Evolutionary conservation across 2,113 vertebrate species (phyloP), one percentile per base, ranked within the genome.

Genomic region (Dendropsophus ebraccatus): DNA sequence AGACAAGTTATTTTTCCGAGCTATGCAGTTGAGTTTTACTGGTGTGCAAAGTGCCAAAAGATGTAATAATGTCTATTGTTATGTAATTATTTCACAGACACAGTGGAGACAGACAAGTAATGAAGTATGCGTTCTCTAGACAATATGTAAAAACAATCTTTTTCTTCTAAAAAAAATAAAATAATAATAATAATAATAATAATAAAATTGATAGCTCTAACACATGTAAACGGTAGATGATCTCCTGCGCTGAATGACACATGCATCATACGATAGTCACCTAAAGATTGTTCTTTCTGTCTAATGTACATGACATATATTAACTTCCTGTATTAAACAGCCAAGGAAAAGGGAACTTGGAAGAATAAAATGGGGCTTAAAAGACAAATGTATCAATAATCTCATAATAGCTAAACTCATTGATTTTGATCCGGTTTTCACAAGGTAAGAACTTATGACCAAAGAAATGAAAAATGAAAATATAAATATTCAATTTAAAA

Each of bases 51-150:
- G 75, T 67, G 60, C 74, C 84, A 85, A 72, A 60, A 74, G 70
- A 86, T 80, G 47, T 69, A 56, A 67, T 79, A 70, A 79, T 56
- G 30, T 50, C 47, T 67, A 86, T 79, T 86, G 84, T 86, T 86
- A 56, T 80, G 76, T 79, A 37, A 80, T 86, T 80, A 80, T 37
- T 70, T 70, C 50, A 72, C 84, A 86, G 84, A 86, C 84, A 86
- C 19, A 58, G 76, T 19, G 83, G 83, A 84, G 83, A 76, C 83
- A 35, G 72, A 76, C 56, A 62, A 45, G 54, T 35, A 70, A 80
- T 86, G 60, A 80, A 79, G 41, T 70, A 80, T 56, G 83, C 25
- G n/a, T 32, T 72, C 32, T 58, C 60, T 52, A 80, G 84, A 80
- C 84, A 72, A 70, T 67, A 80, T 79, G 54, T 86, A 70, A 80